A percentile compares a stretch with the other conserved stretches of the same genome.
Evolutionary conservation across 1,140 invertebrate genomes (phyloP).

Genomic region (Plectus sambesii): DNA sequence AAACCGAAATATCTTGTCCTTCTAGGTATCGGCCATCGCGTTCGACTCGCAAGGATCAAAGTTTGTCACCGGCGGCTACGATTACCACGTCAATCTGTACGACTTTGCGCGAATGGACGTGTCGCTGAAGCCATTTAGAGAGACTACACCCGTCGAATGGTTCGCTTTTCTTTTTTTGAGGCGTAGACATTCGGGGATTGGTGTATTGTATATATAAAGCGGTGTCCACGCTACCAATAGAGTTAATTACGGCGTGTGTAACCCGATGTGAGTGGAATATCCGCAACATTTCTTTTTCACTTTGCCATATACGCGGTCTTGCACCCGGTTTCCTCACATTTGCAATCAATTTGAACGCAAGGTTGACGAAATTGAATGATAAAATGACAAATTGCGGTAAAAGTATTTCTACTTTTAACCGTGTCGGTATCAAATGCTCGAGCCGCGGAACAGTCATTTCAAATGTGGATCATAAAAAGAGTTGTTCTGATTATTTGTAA

Average conservation of each 20-base stretch:
- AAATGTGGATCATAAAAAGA: no score
- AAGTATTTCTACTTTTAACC: not conserved
- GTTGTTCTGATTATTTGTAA: no score
- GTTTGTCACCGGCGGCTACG: constrained; percentile 72
- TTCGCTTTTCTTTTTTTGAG: constrained; percentile 26
- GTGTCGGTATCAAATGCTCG: no score
- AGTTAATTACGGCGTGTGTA: not conserved
- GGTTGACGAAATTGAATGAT: no score
- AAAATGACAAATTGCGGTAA: no score
- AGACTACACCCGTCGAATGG: constrained; percentile 80
- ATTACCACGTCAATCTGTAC: constrained; percentile 92
- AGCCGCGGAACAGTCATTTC: no score
- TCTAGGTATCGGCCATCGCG: constrained; percentile 60
- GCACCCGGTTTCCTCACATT: not conserved
- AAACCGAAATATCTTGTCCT: constrained; percentile 1
- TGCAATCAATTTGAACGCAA: constrained; percentile 11
- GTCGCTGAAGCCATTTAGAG: constrained; percentile 75
- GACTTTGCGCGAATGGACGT: constrained; percentile 97
- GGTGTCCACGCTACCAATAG: not conserved
- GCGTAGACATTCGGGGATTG: constrained; percentile 1
- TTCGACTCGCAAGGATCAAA: constrained; percentile 82
- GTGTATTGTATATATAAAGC: no score
- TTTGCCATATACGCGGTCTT: no score
- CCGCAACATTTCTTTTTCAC: no score
- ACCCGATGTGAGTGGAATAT: no score